Evolutionary conservation across 2,888 invertebrate species (phyloP).

Genomic region (Trichacis sp.): DNA sequence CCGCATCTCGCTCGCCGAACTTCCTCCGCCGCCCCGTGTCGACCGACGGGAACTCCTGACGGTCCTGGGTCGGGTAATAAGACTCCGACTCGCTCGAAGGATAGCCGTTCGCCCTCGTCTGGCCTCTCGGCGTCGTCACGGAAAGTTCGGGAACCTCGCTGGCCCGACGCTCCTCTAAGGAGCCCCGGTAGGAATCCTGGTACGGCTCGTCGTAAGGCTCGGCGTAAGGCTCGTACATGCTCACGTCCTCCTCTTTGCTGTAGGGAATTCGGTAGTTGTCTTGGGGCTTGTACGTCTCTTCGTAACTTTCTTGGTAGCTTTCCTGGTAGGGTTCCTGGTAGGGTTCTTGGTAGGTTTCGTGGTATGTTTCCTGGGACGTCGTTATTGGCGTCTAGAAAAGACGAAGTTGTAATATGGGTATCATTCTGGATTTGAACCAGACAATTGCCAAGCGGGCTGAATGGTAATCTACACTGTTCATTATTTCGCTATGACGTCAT

Average conservation of each 20-base stretch:
- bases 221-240: constrained; percentile 44
- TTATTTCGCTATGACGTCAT: no score
- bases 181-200: constrained; percentile 55
- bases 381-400: not conserved
- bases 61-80: constrained; percentile 54
- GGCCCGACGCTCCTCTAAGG: constrained; percentile 54
- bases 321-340: constrained; percentile 44
- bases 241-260: constrained; percentile 51
- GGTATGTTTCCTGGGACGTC: constrained; percentile 40
- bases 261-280: constrained; percentile 56
- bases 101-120: constrained; percentile 61
- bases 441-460: no score
- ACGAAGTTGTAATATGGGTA: no score
- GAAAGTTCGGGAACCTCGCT: constrained; percentile 62
- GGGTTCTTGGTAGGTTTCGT: constrained; percentile 34
- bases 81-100: constrained; percentile 58
- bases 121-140: constrained; percentile 60
- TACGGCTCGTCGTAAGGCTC: constrained; percentile 55
- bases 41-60: constrained; percentile 53
- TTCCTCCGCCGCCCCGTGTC: constrained; percentile 57
- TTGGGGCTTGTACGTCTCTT: constrained; percentile 51
- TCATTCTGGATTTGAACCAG: no score
- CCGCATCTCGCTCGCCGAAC: constrained; percentile 59
- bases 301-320: constrained; percentile 51
- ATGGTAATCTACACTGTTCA: no score